Evolutionary conservation across 1,140 invertebrate species (phyloP), one percentile per base, ranked within the genome.

Genomic region (Scaptomyza graminum): DNA sequence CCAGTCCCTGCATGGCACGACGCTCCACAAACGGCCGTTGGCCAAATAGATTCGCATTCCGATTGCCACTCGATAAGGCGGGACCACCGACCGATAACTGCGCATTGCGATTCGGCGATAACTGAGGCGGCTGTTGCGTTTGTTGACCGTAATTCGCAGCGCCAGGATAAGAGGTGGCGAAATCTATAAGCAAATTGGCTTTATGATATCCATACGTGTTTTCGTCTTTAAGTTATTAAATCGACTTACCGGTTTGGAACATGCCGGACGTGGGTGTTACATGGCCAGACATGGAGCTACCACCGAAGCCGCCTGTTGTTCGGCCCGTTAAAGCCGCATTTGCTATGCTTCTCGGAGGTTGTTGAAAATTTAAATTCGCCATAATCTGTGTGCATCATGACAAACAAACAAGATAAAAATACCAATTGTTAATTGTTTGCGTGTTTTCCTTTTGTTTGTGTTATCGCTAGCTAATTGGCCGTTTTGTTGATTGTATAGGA

Each of bases 301-400:
- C 92, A 81, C 93, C 92, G 81, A 94, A 94, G 69, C 93, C 93
- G 74, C 94, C 93, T 92, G 93, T 93, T 89, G 87, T 90, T 67
- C 94, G 93, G 56, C 93, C 92, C 77, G 93, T 93, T 84, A 95
- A 92, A 77, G 94, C 94, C 88, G 94, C 93, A 90, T 94, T 95
- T 91, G 94, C 94, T 92, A 95, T 94, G 94, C 94, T 95, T 93
- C 95, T 94, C 93, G 95, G 94, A 79, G 95, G 95, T 93, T 95
- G 95, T 92, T 96, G 95, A 92, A 96, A 96, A 93, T 96, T 96
- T 94, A 96, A 93, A 94, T 96, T 96, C 94, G 95, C 95, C 95
- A 96, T 96, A 94, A 82, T 90, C 90, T 91, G 68, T n/a, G 55
- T 51, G 57, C 11, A 54, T 67, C 31, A 67, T 12, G n/a, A 55